phyloP scores from a whole-genome alignment of 2,113 vertebrate species.

The Gymnogyps californianus region DNA sequence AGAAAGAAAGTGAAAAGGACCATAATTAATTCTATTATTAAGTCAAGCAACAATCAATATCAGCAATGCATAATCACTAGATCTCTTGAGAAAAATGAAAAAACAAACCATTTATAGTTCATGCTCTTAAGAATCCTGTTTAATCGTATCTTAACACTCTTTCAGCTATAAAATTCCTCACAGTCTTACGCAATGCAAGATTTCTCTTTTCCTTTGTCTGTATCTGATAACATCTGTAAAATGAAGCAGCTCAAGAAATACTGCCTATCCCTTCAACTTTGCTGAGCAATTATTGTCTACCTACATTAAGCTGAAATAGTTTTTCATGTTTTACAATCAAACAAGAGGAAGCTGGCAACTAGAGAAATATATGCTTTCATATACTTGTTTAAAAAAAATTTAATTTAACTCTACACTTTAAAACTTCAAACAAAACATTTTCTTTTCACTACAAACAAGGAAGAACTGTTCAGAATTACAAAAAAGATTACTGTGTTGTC shows the following conservation, averaged over 20 bases:
- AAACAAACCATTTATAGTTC: neutral
- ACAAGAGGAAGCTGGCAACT: neutral
- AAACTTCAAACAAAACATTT: neutral
- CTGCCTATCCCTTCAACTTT: neutral
- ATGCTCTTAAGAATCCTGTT: neutral
- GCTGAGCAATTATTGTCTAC: neutral
- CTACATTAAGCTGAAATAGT: neutral
- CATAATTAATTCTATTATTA: constrained; percentile 16
- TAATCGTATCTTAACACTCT: neutral
- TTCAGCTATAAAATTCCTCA: neutral
- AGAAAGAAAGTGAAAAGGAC: neutral
- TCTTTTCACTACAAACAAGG: neutral
- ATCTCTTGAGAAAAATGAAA: neutral
- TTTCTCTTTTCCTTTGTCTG: neutral
- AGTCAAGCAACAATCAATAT: constrained; percentile 14
- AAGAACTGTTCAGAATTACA: neutral
- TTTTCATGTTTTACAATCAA: neutral
- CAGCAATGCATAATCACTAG: neutral
- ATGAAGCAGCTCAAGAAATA: neutral
- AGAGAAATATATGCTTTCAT: neutral
- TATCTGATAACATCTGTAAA: neutral
- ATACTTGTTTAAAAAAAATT: neutral
- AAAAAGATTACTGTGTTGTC: neutral
- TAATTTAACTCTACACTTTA: neutral
- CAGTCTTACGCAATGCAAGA: neutral